These are phyloP conservation scores for Geodia barretti DNA, from an alignment of 37 sponge, comb jelly and placozoan genomes.

Conservation along the genomic window DNA sequence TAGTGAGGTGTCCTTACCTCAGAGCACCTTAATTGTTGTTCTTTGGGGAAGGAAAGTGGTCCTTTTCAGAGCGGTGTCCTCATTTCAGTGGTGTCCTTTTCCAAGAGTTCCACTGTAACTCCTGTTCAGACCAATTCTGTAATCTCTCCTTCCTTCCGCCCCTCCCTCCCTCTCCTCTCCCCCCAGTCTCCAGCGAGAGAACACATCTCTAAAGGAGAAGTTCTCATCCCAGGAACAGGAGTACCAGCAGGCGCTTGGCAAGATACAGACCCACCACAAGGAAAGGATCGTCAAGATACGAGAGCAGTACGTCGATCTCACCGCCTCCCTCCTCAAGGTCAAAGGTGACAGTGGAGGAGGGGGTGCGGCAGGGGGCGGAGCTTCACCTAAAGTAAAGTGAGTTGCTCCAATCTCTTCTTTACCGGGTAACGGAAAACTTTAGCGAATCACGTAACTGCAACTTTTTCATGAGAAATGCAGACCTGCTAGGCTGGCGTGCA, in stretches of 20 bases:
- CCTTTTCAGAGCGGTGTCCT: no score
- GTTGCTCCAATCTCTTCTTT: no score
- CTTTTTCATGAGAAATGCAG: no score
- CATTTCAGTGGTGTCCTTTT: not conserved
- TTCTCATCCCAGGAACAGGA: constrained; percentile 28
- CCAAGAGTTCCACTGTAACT: not conserved
- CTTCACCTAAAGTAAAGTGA: not conserved
- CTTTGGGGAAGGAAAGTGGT: no score
- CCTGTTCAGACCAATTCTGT: not conserved
- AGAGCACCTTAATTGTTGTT: no score
- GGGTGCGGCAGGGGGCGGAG: not conserved
- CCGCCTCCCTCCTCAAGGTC: constrained; percentile 19
- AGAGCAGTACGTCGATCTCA: constrained; percentile 50
- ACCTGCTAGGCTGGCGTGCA: no score
- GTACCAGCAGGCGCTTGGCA: constrained; percentile 43
- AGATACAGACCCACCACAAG: constrained; percentile 45
- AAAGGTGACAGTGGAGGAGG: constrained; percentile 3
- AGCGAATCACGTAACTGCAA: no score
- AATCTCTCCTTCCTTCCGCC: not conserved
- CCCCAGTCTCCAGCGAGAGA: constrained; percentile 45
- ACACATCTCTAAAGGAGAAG: constrained; percentile 36
- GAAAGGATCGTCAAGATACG: constrained; percentile 39
- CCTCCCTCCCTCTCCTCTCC: not conserved
- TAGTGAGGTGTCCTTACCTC: no score
- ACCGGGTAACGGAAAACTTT: no score